Evolutionary conservation across 2,797 vertebrate genomes (phyloP).

Genomic region (Gephyroberyx darwinii): DNA sequence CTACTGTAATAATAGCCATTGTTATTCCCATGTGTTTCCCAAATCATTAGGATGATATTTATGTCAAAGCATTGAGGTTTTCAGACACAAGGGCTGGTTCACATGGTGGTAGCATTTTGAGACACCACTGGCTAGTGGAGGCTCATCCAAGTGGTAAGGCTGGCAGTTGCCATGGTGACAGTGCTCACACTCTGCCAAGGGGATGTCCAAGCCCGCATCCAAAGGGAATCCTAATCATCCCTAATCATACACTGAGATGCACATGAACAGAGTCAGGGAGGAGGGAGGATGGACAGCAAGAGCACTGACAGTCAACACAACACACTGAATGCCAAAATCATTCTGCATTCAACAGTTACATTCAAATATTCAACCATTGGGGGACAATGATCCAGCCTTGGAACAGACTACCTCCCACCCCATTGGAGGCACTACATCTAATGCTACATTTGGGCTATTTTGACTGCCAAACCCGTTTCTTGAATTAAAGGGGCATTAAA

Average conservation of each 20-base stretch:
- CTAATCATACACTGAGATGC: constrained; percentile 22
- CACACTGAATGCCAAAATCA: background rate
- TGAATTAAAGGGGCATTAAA: no score
- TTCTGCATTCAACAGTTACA: no score
- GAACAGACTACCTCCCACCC: no score
- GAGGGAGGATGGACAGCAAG: background rate
- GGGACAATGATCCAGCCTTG: no score
- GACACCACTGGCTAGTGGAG: constrained; percentile 7
- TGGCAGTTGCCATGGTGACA: constrained; percentile 48
- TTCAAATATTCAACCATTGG: no score
- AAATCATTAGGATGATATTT: no score
- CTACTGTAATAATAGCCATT: no score
- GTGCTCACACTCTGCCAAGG: constrained; percentile 25
- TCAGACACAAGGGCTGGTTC: background rate
- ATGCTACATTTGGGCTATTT: no score
- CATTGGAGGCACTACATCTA: no score
- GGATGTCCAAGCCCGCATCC: constrained; percentile 18
- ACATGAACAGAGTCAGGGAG: background rate
- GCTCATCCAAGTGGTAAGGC: constrained; percentile 21
- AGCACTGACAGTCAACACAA: background rate
- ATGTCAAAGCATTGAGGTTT: background rate
- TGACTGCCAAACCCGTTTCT: no score
- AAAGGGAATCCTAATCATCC: constrained; percentile 15
- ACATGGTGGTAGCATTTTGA: background rate
- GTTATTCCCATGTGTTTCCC: no score